Base-by-base conservation (phyloP, 2,888 invertebrate genomes). In the Gisinianus flammeolus region DNA sequence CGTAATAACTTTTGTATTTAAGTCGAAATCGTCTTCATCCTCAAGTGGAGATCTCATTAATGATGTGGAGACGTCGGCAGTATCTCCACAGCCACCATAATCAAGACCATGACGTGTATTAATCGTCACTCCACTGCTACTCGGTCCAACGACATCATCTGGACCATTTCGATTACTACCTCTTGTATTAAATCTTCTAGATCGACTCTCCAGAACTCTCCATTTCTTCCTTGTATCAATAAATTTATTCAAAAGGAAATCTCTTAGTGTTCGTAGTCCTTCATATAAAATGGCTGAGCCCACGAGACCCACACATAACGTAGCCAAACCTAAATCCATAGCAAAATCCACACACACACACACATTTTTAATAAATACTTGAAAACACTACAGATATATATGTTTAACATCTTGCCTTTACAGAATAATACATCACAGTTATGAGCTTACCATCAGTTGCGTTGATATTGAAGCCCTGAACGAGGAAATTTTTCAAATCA, bases 281-380 rank as follows among this genome's bases (percentile, higher is more conserved):
- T 84, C 84, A 72, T 79, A 83, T 0, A 81, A 30, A 10, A 84
- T 70, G 19, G 81, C 81, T 0, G 79, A 68, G 35, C 81, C 79
- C 10, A 81, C 56, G 0, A 84, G 69, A 30, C 74, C 79, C 10
- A 82, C 24, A 22, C 73, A 78, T 2, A 78, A 35, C 10, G 69
- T 66, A 16, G 78, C 76, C n/a, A 79, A 78, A 19, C 76, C 79
- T 77, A 26, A 26, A 71, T 33, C 19, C n/a, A 22, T 52, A n/a
- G n/a, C n/a, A n/a, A n/a, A n/a, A n/a, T n/a, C n/a, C n/a, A n/a
- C n/a, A n/a, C n/a, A n/a, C n/a, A n/a, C n/a, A n/a, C n/a, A n/a
- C n/a, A n/a, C n/a, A n/a, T n/a, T n/a, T n/a, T n/a, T n/a, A n/a
- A n/a, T n/a, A n/a, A n/a, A n/a, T n/a, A n/a, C n/a, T n/a, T n/a